phyloP scores from a whole-genome alignment of 2,113 vertebrate species.

The Galeopterus variegatus region DNA sequence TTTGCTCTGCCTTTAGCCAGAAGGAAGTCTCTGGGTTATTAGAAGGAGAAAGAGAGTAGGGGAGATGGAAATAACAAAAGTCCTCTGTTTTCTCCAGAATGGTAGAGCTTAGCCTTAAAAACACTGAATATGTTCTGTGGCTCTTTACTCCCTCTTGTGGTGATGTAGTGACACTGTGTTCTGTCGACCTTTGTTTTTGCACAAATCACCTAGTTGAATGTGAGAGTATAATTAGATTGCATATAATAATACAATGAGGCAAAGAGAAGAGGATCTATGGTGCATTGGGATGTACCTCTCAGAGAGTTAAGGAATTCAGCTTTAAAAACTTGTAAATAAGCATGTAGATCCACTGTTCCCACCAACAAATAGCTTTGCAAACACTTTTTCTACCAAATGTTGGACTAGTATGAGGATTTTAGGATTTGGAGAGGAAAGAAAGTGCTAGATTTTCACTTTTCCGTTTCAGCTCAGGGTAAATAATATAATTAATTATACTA shows the following conservation, averaged over 20 bases:
- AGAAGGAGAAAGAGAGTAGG: background rate
- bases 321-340: background rate
- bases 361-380: background rate
- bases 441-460: background rate
- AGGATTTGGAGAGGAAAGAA: background rate
- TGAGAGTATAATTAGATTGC: background rate
- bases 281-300: background rate
- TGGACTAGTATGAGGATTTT: background rate
- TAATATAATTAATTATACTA: background rate
- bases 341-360: background rate
- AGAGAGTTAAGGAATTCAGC: background rate
- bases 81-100: background rate
- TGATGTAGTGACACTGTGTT: background rate
- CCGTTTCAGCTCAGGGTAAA: background rate
- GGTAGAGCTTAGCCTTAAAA: background rate
- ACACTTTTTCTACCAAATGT: background rate
- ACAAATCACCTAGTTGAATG: background rate
- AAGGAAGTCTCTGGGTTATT: background rate
- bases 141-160: slow-evolving; percentile 78
- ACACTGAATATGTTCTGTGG: background rate
- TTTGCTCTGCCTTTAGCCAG: background rate
- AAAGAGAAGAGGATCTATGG: background rate
- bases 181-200: background rate
- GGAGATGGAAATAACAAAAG: background rate
- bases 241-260: background rate